A percentile compares a stretch with the other conserved stretches of the same genome.
Conservation (phyloP, 2,888 invertebrate genomes). For the Tetrapedia diversipes region DNA sequence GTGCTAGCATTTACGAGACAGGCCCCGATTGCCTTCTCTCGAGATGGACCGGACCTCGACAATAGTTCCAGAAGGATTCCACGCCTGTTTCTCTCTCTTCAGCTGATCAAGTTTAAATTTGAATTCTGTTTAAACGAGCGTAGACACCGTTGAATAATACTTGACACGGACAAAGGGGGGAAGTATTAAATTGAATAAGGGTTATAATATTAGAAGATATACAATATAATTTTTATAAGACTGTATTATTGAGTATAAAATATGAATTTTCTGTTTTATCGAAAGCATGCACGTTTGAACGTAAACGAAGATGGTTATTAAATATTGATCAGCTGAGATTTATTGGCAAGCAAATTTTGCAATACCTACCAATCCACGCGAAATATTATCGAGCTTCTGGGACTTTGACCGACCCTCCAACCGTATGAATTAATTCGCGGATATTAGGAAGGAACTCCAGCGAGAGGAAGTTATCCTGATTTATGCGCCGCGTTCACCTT, state of each 20-base stretch:
- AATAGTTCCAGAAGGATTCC: conserved; percentile 13
- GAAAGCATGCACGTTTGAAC: neutral
- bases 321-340: neutral
- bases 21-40: conserved; percentile 12
- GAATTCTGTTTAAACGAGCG: too few relatives aligned
- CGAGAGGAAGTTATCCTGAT: conserved; percentile 31
- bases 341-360: conserved; percentile 4
- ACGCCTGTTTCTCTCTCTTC: too few relatives aligned
- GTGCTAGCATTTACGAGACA: conserved; percentile 52
- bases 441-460: conserved; percentile 14
- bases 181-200: too few relatives aligned
- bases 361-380: neutral
- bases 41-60: neutral
- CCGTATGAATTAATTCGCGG: neutral
- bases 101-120: too few relatives aligned
- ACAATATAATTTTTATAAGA: too few relatives aligned
- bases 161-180: too few relatives aligned
- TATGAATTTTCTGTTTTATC: neutral
- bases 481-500: conserved; percentile 34
- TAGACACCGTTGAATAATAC: too few relatives aligned
- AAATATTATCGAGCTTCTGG: neutral
- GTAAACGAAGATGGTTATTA: neutral
- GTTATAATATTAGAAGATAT: too few relatives aligned
- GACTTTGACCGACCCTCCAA: conserved; percentile 16
- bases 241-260: too few relatives aligned